These are phyloP conservation scores for Cryptocheilus praepositus DNA, from an alignment of 2,888 invertebrate species.

Conservation along the genomic window DNA sequence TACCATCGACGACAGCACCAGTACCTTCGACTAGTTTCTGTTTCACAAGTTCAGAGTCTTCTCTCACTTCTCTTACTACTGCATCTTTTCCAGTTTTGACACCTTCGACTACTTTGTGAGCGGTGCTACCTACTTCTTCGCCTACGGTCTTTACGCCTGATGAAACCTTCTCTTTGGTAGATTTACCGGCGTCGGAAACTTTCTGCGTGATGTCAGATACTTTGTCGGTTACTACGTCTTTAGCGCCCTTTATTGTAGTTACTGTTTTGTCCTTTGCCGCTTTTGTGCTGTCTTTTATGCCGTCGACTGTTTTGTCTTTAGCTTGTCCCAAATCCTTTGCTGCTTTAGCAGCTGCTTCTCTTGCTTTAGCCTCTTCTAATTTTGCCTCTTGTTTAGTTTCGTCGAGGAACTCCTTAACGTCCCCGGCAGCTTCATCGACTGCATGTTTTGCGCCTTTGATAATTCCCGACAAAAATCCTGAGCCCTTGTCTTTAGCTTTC, in stretches of 20 bases:
- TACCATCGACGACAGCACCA: conserved; percentile 39
- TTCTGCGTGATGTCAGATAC: conserved; percentile 29
- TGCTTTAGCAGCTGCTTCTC: conserved; percentile 54
- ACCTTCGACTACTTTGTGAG: conserved; percentile 23
- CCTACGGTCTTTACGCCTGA: conserved; percentile 19
- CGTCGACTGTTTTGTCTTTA: conserved; percentile 55
- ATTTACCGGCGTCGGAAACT: conserved; percentile 34
- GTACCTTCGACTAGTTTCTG: conserved; percentile 36
- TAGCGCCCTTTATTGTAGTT: background rate
- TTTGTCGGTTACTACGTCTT: conserved; percentile 15
- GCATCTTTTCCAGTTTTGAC: conserved; percentile 40
- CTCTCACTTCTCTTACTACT: conserved; percentile 28
- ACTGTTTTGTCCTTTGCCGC: conserved; percentile 37
- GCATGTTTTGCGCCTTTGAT: conserved; percentile 60
- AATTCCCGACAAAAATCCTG: conserved; percentile 61
- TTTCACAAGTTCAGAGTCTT: conserved; percentile 48
- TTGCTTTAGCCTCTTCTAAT: conserved; percentile 30
- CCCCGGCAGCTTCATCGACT: conserved; percentile 46
- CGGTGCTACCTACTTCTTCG: conserved; percentile 28
- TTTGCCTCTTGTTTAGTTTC: conserved; percentile 52
- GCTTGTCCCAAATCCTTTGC: conserved; percentile 54
- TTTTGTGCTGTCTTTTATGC: conserved; percentile 34
- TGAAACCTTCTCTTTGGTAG: no score
- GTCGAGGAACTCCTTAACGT: conserved; percentile 58
- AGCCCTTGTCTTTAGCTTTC: conserved; percentile 56